Percentiles rank a stretch among this genome's conserved stretches.
These are phyloP conservation scores for Ceyx cyanopectus DNA, from an alignment of 2,113 vertebrate genomes.

Conservation along the genomic window DNA sequence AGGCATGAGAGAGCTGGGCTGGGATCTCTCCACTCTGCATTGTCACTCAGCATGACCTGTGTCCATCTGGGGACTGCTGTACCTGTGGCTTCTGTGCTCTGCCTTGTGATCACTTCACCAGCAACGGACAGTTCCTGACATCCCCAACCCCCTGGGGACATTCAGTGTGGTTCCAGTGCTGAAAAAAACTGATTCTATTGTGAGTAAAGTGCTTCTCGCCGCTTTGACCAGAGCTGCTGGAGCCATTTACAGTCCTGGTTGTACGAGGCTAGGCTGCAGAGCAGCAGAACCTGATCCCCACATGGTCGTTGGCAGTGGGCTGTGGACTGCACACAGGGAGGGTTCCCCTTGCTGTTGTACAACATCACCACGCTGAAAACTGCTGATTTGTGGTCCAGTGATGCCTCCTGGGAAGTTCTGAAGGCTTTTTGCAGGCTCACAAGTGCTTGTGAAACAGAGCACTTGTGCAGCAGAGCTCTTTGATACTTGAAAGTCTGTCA, in stretches of 20 bases:
- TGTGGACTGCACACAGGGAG: background rate
- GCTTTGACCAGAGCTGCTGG: background rate
- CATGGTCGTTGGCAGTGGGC: background rate
- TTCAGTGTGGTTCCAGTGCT: background rate
- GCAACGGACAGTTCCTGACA: background rate
- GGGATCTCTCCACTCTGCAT: background rate
- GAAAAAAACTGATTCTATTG: background rate
- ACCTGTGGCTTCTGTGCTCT: background rate
- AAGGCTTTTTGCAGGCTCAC: accelerated
- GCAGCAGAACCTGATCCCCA: background rate
- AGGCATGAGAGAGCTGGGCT: background rate
- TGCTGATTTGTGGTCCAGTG: background rate
- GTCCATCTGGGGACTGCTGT: background rate
- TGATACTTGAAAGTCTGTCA: background rate
- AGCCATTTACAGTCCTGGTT: background rate
- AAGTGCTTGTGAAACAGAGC: background rate
- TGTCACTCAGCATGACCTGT: background rate
- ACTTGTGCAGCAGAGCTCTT: background rate
- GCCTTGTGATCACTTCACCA: background rate
- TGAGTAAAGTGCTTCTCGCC: background rate
- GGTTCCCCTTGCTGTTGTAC: background rate
- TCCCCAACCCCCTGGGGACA: background rate
- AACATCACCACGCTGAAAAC: background rate
- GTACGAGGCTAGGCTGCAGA: background rate
- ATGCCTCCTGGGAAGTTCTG: background rate